phyloP scores from a whole-genome alignment of 2,888 invertebrate species.

The Chalcis sispes region DNA sequence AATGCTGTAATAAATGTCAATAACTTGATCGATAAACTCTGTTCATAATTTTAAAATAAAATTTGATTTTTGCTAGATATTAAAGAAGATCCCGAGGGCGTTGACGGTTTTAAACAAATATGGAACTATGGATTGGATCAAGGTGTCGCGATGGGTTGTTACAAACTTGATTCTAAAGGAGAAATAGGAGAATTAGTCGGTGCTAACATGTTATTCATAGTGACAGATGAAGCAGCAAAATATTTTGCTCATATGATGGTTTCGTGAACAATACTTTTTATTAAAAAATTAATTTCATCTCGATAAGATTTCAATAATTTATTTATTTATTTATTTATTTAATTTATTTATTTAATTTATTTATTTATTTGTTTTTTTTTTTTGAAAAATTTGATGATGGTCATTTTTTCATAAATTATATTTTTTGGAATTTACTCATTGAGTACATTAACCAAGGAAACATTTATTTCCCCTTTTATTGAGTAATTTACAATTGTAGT shows the following conservation, averaged over 20 bases:
- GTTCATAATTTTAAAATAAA: not conserved
- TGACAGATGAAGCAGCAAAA: slow-evolving; percentile 22
- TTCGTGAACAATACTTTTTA: not conserved
- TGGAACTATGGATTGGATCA: slow-evolving; percentile 66
- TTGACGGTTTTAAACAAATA: slow-evolving; percentile 59
- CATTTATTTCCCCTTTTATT: too few relatives aligned
- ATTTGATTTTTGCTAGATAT: slow-evolving; percentile 27
- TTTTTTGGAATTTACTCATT: too few relatives aligned
- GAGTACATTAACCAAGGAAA: too few relatives aligned
- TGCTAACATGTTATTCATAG: slow-evolving; percentile 66
- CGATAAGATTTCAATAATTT: too few relatives aligned
- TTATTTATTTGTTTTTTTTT: too few relatives aligned
- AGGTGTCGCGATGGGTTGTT: slow-evolving; percentile 69
- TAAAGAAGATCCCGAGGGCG: slow-evolving; percentile 58
- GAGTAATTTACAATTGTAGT: too few relatives aligned
- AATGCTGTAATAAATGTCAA: too few relatives aligned
- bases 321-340: too few relatives aligned
- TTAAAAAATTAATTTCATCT: too few relatives aligned
- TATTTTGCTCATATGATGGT: slow-evolving; percentile 32
- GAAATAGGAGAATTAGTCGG: slow-evolving; percentile 71
- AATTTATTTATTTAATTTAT: slow-evolving; percentile 15
- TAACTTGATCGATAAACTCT: not conserved
- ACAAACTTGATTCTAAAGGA: slow-evolving; percentile 67
- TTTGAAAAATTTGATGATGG: too few relatives aligned
- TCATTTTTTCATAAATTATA: too few relatives aligned